A percentile compares a stretch with the other conserved stretches of the same genome.
Evolutionary conservation across 1,140 invertebrate species (phyloP).

Genomic region (Lasaia peninsularis): DNA sequence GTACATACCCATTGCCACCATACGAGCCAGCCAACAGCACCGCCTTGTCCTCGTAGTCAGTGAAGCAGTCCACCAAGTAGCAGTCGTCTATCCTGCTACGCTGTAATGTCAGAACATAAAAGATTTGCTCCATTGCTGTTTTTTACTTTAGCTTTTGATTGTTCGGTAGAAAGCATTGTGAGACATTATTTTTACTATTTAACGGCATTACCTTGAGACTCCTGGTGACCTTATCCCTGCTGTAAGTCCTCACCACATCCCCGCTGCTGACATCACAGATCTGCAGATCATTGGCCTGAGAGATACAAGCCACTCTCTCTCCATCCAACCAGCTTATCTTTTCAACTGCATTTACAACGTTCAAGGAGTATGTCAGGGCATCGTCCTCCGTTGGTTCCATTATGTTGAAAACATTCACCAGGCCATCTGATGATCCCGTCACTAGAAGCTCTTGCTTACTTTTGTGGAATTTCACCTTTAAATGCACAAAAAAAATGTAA

Average conservation of each 20-base stretch:
- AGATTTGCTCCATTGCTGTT: conserved; percentile 9
- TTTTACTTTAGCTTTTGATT: too few species aligned
- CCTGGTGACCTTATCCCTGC: conserved; percentile 76
- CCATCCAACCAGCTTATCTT: conserved; percentile 77
- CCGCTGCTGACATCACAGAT: conserved; percentile 83
- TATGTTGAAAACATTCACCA: conserved; percentile 92
- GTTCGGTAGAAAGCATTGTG: conserved; percentile 4
- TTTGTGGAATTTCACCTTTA: conserved; percentile 86
- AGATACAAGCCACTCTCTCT: conserved; percentile 80
- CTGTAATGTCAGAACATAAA: conserved; percentile 52
- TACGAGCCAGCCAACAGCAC: conserved; percentile 82
- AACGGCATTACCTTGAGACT: conserved; percentile 44
- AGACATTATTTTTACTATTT: background rate
- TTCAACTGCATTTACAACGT: conserved; percentile 89
- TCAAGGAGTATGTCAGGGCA: conserved; percentile 88
- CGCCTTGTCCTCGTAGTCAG: conserved; percentile 50
- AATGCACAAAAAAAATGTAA: conserved; percentile 25
- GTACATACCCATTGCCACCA: conserved; percentile 75
- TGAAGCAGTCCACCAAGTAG: conserved; percentile 81
- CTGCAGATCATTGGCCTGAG: conserved; percentile 85
- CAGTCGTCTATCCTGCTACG: conserved; percentile 80
- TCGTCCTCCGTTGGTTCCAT: conserved; percentile 86
- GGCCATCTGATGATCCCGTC: conserved; percentile 89
- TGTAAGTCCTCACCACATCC: conserved; percentile 77
- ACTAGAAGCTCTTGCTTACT: conserved; percentile 82